phyloP scores from a whole-genome alignment of 2,113 vertebrate species.

The Oryzias javanicus region DNA sequence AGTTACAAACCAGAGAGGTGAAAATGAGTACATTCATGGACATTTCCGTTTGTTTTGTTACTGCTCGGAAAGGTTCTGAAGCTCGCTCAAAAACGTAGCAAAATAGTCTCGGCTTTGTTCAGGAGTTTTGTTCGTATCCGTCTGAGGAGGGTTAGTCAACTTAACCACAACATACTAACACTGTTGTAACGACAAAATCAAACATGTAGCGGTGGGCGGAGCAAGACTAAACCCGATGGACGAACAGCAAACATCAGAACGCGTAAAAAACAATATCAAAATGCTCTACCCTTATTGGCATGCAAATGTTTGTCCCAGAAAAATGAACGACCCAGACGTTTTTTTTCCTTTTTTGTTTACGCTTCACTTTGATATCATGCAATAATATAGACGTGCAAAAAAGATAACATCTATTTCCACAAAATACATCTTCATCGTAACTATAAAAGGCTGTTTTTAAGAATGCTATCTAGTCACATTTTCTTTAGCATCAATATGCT shows the following conservation, averaged over 20 bases:
- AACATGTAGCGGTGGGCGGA: conserved; percentile 45
- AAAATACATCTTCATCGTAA: conserved; percentile 81
- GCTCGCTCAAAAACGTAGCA: conserved; percentile 55
- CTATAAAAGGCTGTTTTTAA: conserved; percentile 83
- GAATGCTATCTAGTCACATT: conserved; percentile 82
- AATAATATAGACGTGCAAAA: conserved; percentile 83
- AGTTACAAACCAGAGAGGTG: conserved; percentile 72
- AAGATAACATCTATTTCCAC: conserved; percentile 85
- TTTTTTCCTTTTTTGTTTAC: conserved; percentile 64
- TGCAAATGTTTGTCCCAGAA: conserved; percentile 76
- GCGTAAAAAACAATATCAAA: conserved; percentile 71
- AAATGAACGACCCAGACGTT: conserved; percentile 72
- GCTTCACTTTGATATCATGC: conserved; percentile 82
- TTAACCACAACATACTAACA: conserved; percentile 37
- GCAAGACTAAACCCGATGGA: conserved; percentile 34
- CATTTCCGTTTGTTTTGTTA: conserved; percentile 11
- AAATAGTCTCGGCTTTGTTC: conserved; percentile 65
- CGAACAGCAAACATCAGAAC: conserved; percentile 55
- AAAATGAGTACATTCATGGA: conserved; percentile 75
- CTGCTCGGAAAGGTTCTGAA: conserved; percentile 3
- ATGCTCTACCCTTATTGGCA: conserved; percentile 74
- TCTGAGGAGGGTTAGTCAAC: conserved; percentile 47
- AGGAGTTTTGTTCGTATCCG: conserved; percentile 48
- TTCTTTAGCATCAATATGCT: conserved; percentile 69
- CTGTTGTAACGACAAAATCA: conserved; percentile 21